Base-by-base conservation (phyloP, 2,113 vertebrate species). In the Lates calcarifer region DNA sequence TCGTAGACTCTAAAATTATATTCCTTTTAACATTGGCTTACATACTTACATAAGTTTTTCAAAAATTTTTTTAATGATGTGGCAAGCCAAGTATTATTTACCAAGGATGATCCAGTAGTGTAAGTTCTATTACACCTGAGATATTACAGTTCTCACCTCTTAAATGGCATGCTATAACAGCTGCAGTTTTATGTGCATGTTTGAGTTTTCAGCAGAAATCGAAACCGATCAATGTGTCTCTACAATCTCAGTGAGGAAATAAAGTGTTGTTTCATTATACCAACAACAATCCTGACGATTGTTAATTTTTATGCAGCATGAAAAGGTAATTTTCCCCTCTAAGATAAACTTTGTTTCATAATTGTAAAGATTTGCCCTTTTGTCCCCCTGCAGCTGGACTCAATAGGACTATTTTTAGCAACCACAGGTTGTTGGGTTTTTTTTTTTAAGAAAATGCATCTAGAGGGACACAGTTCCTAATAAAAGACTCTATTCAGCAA, bases 41-140 rank as follows among this genome's bases (percentile, higher is more conserved):
- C 1, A 13, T 5, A 2, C 17, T 53, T 22, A 5, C 1, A 13
- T 5, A 2, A 1, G 6, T 57, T 74, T 74, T 82, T 58, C 6
- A 18, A 58, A 39, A 5, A 28, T 64, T 20, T 15, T 80, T 81
- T 83, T 60, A 10, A 43, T 28, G 49, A 84, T 12, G 26, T 70
- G 24, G 28, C 4, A 58, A 35, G 29, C 14, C 56, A 39, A 56
- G 29, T 45, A 17, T 55, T 0, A 24, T 57, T 74, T 79, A 20
- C 28, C 3, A 55, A 55, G 14, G 3, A 63, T 57, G 31, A 73
- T 74, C 37, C 28, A 73, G 18, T 60, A 2, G 76, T 93, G 88
- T 90, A 87, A 90, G 83, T 92, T 92, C 82, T 91, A 92, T 93
- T 92, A 89, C 90, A 82, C 58, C 20, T 53, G 51, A 67, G 45